Evolutionary conservation across 2,888 invertebrate genomes (phyloP).

Genomic region (Thalpophila matura): DNA sequence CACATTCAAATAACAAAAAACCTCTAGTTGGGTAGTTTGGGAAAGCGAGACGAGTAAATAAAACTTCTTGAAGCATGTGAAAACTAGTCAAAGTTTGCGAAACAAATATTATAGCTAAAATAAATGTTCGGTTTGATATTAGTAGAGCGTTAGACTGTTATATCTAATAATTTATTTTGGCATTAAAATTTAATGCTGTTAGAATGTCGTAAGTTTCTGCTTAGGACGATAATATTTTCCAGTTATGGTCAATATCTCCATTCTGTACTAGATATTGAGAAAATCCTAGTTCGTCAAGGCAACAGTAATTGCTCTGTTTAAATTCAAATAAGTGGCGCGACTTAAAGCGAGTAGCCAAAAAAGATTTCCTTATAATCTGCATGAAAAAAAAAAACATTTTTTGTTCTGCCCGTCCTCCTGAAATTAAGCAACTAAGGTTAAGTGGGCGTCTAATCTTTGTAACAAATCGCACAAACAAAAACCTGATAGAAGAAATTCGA

Average conservation of each 20-base stretch:
- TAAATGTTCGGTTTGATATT: constrained; percentile 3
- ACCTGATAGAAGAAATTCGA: no score
- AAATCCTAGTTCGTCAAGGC: no score
- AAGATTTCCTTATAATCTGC: no score
- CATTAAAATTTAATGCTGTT: neutral
- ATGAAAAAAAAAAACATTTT: no score
- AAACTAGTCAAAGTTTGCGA: neutral
- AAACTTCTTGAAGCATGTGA: constrained; percentile 10
- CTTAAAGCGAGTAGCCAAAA: neutral
- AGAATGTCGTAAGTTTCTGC: neutral
- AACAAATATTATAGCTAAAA: neutral
- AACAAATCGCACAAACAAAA: no score
- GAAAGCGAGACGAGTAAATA: constrained; percentile 12
- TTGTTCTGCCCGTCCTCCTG: no score
- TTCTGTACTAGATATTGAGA: no score
- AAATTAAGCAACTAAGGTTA: no score
- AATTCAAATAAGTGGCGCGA: neutral
- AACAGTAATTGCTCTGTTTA: neutral
- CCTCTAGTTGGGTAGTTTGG: constrained; percentile 3
- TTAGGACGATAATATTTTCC: no score
- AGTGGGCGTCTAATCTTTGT: no score
- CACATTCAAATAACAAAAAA: constrained; percentile 6
- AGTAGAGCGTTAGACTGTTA: no score
- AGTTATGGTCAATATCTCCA: no score
- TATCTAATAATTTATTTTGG: neutral